These are phyloP conservation scores for Heliopora coerulea DNA, from an alignment of 92 coral and sea anemone genomes.

Conservation along the genomic window DNA sequence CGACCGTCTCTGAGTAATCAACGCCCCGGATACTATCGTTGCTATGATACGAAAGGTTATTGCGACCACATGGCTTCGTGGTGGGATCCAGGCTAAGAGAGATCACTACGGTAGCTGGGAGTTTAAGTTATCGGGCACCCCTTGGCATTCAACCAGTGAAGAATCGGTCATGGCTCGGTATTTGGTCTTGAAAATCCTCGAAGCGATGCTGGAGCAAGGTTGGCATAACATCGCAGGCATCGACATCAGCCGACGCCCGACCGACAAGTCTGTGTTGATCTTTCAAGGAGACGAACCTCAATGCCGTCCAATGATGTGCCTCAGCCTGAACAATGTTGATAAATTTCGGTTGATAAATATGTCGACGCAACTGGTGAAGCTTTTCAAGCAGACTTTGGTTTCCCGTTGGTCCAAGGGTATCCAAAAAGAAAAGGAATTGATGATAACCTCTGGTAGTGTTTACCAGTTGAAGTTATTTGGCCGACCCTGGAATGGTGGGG, in stretches of 20 bases:
- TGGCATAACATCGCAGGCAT: constrained; percentile 53
- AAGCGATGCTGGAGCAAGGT: constrained; percentile 51
- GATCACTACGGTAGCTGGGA: constrained; percentile 46
- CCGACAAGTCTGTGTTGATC: constrained; percentile 44
- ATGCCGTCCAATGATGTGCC: constrained; percentile 41
- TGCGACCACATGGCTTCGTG: constrained; percentile 50
- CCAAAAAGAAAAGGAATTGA: background rate
- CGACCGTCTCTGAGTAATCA: constrained; percentile 51
- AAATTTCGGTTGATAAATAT: constrained; percentile 52
- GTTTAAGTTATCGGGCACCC: constrained; percentile 58
- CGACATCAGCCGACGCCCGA: constrained; percentile 31
- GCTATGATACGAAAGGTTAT: constrained; percentile 48
- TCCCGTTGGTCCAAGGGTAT: constrained; percentile 9
- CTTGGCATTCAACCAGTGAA: constrained; percentile 51
- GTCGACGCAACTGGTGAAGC: constrained; percentile 41
- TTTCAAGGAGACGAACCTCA: constrained; percentile 41
- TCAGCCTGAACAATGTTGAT: constrained; percentile 45
- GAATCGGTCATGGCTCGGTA: constrained; percentile 59
- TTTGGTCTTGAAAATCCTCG: constrained; percentile 42
- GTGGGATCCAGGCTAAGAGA: constrained; percentile 46
- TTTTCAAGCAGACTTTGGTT: background rate
- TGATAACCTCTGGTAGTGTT: background rate
- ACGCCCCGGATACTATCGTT: constrained; percentile 47
- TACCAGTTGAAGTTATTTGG: constrained; percentile 4
- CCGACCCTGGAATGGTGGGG: background rate